These are phyloP conservation scores for Monochamus alternatus DNA, from an alignment of 2,888 invertebrate genomes.

Conservation along the genomic window DNA sequence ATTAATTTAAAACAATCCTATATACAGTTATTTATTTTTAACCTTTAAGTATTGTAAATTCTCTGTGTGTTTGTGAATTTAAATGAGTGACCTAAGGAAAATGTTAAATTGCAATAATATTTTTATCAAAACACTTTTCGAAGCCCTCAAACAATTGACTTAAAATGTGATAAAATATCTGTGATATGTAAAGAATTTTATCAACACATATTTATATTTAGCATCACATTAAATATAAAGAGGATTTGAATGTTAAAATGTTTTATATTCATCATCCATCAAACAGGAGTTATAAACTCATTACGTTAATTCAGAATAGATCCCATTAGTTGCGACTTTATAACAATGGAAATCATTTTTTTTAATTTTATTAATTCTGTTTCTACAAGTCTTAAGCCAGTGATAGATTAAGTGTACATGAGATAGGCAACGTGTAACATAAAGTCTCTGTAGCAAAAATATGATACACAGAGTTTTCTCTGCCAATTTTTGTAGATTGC, in stretches of 20 bases:
- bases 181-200: slow-evolving; percentile 25
- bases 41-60: slow-evolving; percentile 1
- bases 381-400: no score
- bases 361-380: no score
- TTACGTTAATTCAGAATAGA: neutral
- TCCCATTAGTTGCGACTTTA: neutral
- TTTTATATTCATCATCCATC: neutral
- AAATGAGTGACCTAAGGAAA: neutral
- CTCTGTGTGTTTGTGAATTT: neutral
- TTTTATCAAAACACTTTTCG: neutral
- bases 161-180: slow-evolving; percentile 28
- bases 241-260: no score
- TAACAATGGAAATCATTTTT: no score
- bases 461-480: no score
- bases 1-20: neutral
- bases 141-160: neutral
- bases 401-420: no score
- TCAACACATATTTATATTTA: slow-evolving; percentile 11
- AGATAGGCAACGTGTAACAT: no score
- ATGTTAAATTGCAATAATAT: neutral
- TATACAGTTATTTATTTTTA: slow-evolving; percentile 13
- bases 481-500: no score
- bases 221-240: slow-evolving; percentile 6
- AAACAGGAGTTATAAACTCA: neutral
- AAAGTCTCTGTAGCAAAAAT: no score